Percentiles rank a stretch among this genome's conserved stretches.
These are phyloP conservation scores for Cheilosia vulpina DNA, from an alignment of 2,888 invertebrate species.

Conservation along the genomic window DNA sequence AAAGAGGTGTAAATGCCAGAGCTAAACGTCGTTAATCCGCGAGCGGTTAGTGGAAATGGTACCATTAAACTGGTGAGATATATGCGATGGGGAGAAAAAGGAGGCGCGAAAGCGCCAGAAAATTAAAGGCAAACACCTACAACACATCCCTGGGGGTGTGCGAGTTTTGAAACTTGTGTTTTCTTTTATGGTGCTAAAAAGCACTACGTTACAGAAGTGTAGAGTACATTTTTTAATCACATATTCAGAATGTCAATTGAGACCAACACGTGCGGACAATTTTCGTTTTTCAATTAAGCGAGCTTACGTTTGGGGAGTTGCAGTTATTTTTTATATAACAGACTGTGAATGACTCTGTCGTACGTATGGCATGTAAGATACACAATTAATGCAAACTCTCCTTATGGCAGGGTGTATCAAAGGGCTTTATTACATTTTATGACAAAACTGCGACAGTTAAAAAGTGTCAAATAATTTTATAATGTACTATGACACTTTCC, in stretches of 20 bases:
- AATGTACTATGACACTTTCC: too few species aligned
- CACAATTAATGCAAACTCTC: too few species aligned
- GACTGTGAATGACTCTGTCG: too few species aligned
- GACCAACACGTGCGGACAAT: neutral
- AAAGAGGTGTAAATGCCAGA: constrained; percentile 36
- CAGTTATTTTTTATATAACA: too few species aligned
- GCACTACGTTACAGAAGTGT: neutral
- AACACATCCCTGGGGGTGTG: constrained; percentile 14
- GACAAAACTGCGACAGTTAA: too few species aligned
- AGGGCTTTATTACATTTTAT: too few species aligned
- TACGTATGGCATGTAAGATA: too few species aligned
- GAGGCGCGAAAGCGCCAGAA: constrained; percentile 22
- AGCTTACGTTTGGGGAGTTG: too few species aligned
- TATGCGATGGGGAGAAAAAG: constrained; percentile 13
- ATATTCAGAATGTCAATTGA: constrained; percentile 11
- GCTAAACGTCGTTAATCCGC: constrained; percentile 56
- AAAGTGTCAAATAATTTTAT: too few species aligned
- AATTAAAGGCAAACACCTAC: constrained; percentile 19
- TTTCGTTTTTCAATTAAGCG: neutral
- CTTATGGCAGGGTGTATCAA: too few species aligned
- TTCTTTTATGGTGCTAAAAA: neutral
- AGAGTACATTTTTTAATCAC: neutral
- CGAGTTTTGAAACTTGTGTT: constrained; percentile 4
- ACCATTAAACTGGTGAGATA: constrained; percentile 42
- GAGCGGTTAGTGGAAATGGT: constrained; percentile 41